Conservation (phyloP, 2,888 invertebrate genomes). For the Pandemis cinnamomeana region DNA sequence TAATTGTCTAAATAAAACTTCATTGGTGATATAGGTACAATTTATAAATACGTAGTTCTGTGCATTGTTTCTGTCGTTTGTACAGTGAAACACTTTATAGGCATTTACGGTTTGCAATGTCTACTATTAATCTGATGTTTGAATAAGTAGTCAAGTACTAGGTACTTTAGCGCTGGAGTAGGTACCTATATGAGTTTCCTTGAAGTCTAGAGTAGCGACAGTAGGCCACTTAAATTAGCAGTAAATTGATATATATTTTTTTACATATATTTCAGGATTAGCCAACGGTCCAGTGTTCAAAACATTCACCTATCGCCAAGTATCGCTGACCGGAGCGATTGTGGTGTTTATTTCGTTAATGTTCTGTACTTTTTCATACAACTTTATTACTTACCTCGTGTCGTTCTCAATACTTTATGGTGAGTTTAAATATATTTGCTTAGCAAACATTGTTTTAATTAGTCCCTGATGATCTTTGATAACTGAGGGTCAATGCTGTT, state of each 20-base stretch:
- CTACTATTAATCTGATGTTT: conserved; percentile 2
- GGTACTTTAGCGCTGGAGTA: background rate
- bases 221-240: too few species aligned
- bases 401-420: conserved; percentile 88
- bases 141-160: conserved; percentile 3
- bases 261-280: conserved; percentile 80
- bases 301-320: conserved; percentile 87
- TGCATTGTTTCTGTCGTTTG: background rate
- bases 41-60: too few species aligned
- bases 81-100: background rate
- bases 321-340: conserved; percentile 86
- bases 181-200: background rate
- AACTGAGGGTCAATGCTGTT: background rate
- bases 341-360: conserved; percentile 85
- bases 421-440: conserved; percentile 63
- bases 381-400: conserved; percentile 86
- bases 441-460: conserved; percentile 6
- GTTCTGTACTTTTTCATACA: conserved; percentile 85
- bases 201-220: background rate
- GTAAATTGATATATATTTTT: background rate
- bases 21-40: too few species aligned
- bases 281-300: conserved; percentile 89
- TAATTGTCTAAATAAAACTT: background rate
- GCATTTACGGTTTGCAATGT: background rate
- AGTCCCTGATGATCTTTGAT: conserved; percentile 14